These are phyloP conservation scores for Lycodopsis pacificus DNA, from an alignment of 2,797 vertebrate genomes.

Conservation along the genomic window DNA sequence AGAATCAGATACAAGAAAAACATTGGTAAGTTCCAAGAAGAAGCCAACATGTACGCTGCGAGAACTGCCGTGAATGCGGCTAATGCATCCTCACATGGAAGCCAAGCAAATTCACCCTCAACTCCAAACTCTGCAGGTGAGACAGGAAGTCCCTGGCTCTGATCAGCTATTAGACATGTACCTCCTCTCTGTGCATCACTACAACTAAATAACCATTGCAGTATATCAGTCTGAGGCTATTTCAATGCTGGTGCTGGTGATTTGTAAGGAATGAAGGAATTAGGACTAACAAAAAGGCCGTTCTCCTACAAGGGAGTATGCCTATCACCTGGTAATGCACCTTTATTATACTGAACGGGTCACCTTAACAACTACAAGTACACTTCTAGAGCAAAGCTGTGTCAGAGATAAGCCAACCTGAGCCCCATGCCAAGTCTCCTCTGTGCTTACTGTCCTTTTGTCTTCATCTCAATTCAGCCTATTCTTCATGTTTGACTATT, in stretches of 20 bases:
- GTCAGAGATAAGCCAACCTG: slow-evolving; percentile 66
- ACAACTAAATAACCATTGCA: slow-evolving; percentile 25
- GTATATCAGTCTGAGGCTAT: slow-evolving; percentile 40
- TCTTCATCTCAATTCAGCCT: slow-evolving; percentile 58
- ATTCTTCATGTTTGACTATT: slow-evolving; percentile 50
- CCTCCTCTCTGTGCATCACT: slow-evolving; percentile 68
- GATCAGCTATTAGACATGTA: slow-evolving; percentile 67
- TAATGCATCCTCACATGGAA: slow-evolving; percentile 98
- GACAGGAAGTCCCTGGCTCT: slow-evolving; percentile 80
- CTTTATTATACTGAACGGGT: slow-evolving; percentile 22
- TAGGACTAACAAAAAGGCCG: slow-evolving; percentile 33
- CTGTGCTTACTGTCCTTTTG: slow-evolving; percentile 56
- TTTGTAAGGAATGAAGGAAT: slow-evolving; percentile 43
- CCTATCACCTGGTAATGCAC: slow-evolving; percentile 44
- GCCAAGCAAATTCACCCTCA: slow-evolving; percentile 99
- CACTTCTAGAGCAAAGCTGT: slow-evolving; percentile 38
- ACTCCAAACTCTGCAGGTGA: slow-evolving; percentile 99
- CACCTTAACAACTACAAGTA: slow-evolving; percentile 29
- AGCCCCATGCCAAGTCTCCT: slow-evolving; percentile 72
- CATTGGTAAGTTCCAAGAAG: slow-evolving; percentile 99
- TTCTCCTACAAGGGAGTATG: slow-evolving; percentile 33
- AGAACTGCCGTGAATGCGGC: slow-evolving; percentile 98
- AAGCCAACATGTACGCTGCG: slow-evolving; percentile 99
- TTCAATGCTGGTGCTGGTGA: slow-evolving; percentile 49
- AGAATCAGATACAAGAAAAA: slow-evolving; percentile 99